These are phyloP conservation scores for Acronicta leporina DNA, from an alignment of 2,888 invertebrate species.

Conservation along the genomic window DNA sequence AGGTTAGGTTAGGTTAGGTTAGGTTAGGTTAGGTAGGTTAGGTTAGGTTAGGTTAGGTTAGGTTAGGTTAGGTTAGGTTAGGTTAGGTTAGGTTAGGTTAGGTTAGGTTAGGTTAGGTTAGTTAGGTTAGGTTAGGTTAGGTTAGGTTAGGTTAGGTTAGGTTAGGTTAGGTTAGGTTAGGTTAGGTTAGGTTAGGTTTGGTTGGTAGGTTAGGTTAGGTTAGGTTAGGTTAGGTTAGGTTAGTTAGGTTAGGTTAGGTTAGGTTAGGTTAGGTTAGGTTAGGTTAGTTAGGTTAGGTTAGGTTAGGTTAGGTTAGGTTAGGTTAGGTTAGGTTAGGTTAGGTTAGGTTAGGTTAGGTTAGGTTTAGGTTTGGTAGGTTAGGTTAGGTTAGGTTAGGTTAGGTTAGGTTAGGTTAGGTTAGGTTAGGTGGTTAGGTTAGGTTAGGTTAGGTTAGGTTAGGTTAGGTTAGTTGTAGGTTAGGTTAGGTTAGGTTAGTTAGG, in stretches of 20 bases:
- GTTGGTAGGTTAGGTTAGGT: too few relatives aligned
- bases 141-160: conserved; percentile 39
- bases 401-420: conserved; percentile 54
- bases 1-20: conserved; percentile 50
- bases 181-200: too few relatives aligned
- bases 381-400: conserved; percentile 54
- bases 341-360: conserved; percentile 55
- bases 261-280: conserved; percentile 57
- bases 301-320: conserved; percentile 53
- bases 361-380: too few relatives aligned
- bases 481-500: conserved; percentile 30
- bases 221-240: too few relatives aligned
- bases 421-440: conserved; percentile 44
- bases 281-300: conserved; percentile 41
- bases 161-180: conserved; percentile 51
- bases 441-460: conserved; percentile 44
- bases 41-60: too few relatives aligned
- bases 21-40: too few relatives aligned
- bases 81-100: conserved; percentile 40
- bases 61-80: conserved; percentile 48
- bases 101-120: conserved; percentile 46
- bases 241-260: conserved; percentile 56
- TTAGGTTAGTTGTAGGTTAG: conserved; percentile 18
- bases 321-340: too few relatives aligned
- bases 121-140: conserved; percentile 34